A percentile compares a stretch with the other conserved stretches of the same genome.
phyloP scores from a whole-genome alignment of 2,888 invertebrate species.

The Campoletis raptor region DNA sequence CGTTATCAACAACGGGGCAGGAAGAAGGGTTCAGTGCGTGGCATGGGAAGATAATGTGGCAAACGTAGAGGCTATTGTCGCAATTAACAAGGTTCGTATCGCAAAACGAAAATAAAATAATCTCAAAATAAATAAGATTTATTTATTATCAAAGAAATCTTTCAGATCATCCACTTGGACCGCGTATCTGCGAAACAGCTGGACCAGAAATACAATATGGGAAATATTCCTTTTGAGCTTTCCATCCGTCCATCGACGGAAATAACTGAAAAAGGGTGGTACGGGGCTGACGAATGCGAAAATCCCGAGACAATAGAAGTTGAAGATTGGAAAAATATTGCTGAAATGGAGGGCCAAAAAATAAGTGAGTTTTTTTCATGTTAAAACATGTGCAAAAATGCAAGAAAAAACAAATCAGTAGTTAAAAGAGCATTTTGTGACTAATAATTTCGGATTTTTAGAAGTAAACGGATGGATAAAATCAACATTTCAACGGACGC shows the following conservation, averaged over 20 bases:
- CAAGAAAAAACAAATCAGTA: background rate
- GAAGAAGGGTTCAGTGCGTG: conserved; percentile 23
- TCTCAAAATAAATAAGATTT: background rate
- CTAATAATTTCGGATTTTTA: background rate
- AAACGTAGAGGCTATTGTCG: background rate
- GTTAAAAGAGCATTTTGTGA: background rate
- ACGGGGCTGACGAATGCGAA: background rate
- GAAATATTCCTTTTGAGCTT: conserved; percentile 3
- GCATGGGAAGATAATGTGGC: conserved; percentile 16
- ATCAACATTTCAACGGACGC: conserved; percentile 15
- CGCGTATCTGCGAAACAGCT: conserved; percentile 1
- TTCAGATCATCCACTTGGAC: conserved; percentile 23
- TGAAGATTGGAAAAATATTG: background rate
- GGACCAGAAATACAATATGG: background rate
- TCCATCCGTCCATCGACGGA: conserved; percentile 6
- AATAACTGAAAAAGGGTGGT: conserved; percentile 3
- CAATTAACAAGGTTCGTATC: background rate
- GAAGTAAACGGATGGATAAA: conserved; percentile 38
- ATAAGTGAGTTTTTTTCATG: conserved; percentile 14
- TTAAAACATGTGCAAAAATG: background rate
- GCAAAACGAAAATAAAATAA: background rate
- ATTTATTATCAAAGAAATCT: background rate
- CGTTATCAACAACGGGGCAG: no score
- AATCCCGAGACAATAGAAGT: conserved; percentile 3
- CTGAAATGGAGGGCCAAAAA: conserved; percentile 14